Conservation (phyloP, 1,140 invertebrate genomes). For the Scaptomyza hsui region DNA sequence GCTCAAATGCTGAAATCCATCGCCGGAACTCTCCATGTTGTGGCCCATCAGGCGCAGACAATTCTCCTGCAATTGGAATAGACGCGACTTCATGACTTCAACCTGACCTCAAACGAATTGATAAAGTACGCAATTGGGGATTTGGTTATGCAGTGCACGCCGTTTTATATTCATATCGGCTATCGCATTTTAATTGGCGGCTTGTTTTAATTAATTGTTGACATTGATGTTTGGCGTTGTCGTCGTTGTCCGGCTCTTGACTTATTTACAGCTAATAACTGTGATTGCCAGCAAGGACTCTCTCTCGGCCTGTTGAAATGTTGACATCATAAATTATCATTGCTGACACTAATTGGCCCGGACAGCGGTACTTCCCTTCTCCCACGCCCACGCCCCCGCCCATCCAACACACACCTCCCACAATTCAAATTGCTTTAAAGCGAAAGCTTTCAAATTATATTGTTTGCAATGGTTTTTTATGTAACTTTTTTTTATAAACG, state of each 20-base stretch:
- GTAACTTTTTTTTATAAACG: background rate
- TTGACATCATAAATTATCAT: conserved; percentile 62
- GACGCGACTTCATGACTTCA: conserved; percentile 40
- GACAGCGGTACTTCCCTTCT: background rate
- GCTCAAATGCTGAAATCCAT: conserved; percentile 2
- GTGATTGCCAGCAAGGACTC: conserved; percentile 40
- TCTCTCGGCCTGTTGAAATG: conserved; percentile 20
- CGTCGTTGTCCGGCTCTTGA: conserved; percentile 3
- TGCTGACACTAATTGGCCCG: conserved; percentile 44
- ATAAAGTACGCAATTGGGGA: background rate
- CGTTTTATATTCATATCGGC: background rate
- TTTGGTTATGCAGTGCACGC: background rate
- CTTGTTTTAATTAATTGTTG: conserved; percentile 55
- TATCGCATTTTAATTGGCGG: conserved; percentile 54
- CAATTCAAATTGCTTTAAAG: conserved; percentile 13
- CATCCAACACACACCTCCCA: background rate
- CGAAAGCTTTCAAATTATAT: conserved; percentile 29
- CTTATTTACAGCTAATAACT: conserved; percentile 57
- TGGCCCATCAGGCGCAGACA: conserved; percentile 63
- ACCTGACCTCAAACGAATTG: background rate
- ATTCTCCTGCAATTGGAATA: conserved; percentile 60
- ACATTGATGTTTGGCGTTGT: conserved; percentile 12
- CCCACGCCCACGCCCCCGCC: too few relatives aligned
- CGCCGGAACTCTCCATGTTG: conserved; percentile 16
- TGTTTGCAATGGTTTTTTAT: background rate